Percentiles rank a stretch among this genome's conserved stretches.
Conservation (phyloP, 2,888 invertebrate genomes). For the Noctua janthe region DNA sequence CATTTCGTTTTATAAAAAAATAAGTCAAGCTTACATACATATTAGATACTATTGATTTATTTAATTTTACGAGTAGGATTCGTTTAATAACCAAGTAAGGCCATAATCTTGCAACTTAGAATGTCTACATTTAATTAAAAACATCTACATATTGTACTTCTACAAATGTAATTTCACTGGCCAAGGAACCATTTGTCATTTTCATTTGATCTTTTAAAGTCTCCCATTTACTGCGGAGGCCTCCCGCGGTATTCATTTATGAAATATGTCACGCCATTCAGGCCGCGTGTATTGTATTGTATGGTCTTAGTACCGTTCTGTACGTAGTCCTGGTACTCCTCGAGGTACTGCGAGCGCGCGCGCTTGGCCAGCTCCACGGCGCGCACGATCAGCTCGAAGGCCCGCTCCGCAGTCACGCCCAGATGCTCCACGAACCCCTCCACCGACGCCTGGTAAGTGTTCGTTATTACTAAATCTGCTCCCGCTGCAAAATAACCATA, state of each 20-base stretch:
- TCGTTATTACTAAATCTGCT: slow-evolving; percentile 96
- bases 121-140: slow-evolving; percentile 30
- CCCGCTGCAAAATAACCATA: slow-evolving; percentile 92
- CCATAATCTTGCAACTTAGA: not conserved
- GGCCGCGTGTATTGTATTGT: slow-evolving; percentile 37
- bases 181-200: slow-evolving; percentile 68
- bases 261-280: slow-evolving; percentile 62
- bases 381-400: slow-evolving; percentile 93
- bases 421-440: slow-evolving; percentile 94
- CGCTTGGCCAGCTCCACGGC: slow-evolving; percentile 94
- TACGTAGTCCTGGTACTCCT: slow-evolving; percentile 88
- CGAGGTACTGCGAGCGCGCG: slow-evolving; percentile 92
- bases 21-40: not conserved
- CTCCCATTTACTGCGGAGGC: slow-evolving; percentile 63
- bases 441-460: slow-evolving; percentile 97
- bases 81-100: not conserved
- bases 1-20: not conserved
- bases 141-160: slow-evolving; percentile 46
- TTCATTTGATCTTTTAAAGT: slow-evolving; percentile 69
- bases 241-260: slow-evolving; percentile 52
- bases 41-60: not conserved
- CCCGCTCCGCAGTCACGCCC: slow-evolving; percentile 92
- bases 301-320: slow-evolving; percentile 74
- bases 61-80: slow-evolving; percentile 18
- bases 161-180: slow-evolving; percentile 62